A percentile compares a stretch with the other conserved stretches of the same genome.
phyloP scores from a whole-genome alignment of 2,113 vertebrate species.

The Pithys albifrons region DNA sequence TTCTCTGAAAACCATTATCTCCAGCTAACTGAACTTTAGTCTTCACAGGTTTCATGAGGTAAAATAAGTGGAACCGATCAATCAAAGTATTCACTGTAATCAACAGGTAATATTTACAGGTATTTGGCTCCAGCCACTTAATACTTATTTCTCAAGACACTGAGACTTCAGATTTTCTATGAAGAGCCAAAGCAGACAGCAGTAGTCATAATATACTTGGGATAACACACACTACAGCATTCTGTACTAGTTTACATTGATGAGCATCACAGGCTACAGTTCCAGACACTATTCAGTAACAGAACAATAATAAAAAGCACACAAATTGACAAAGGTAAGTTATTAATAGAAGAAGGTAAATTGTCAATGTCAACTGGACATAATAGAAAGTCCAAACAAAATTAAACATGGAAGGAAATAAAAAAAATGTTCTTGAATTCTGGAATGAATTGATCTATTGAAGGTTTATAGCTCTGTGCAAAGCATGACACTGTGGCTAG shows the following conservation, averaged over 20 bases:
- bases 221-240: background rate
- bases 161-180: background rate
- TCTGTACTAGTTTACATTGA: background rate
- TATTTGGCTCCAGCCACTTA: background rate
- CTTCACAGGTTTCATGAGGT: background rate
- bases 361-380: background rate
- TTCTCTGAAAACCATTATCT: background rate
- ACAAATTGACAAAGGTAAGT: background rate
- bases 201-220: background rate
- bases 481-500: background rate
- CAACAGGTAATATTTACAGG: background rate
- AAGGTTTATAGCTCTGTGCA: background rate
- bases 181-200: background rate
- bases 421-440: background rate
- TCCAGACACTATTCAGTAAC: background rate
- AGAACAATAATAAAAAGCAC: background rate
- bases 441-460: background rate
- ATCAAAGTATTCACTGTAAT: background rate
- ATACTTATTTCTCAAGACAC: background rate
- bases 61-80: background rate
- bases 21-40: background rate
- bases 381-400: background rate
- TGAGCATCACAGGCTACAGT: background rate
- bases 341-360: background rate
- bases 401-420: background rate